Base-by-base conservation (phyloP, 2,888 invertebrate species). In the Caenorhabditis uteleia region DNA sequence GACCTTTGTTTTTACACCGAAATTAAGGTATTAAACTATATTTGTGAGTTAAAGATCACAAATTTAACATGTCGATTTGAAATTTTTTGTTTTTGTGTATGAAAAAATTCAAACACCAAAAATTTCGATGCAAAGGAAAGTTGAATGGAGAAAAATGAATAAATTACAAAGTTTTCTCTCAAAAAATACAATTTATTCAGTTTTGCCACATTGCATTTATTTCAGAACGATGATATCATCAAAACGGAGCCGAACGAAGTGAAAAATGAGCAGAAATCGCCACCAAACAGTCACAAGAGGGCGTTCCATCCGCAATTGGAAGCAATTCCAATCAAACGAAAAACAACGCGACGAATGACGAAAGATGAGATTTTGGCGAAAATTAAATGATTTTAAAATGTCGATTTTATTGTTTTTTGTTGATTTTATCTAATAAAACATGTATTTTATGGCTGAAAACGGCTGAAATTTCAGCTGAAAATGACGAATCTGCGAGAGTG, bases 281-380 rank as follows among this genome's bases (percentile, higher is more conserved):
- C 39, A 2, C 40, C 38, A 26, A 20, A 20, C 4, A 50, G 34
- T 25, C 12, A 18, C n/a, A n/a, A n/a, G n/a, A n/a, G n/a, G n/a
- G n/a, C n/a, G n/a, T 65, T 47, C 33, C 39, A 34, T 26, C 66
- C 59, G n/a, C 48, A 56, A 31, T 29, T 59, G 7, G 66, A 66
- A 43, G 66, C 66, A 7, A 33, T 60, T 29, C 43, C 55, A 3
- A 55, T 66, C 20, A 59, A 31, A 7, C 49, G 31, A n/a, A 55
- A 53, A 45, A 34, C 31, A 25, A 16, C 45, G 23, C 46, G 45
- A 21, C 46, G 48, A 34, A 21, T 66, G 29, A 51, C 51, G 10
- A 59, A 55, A 33, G 66, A 42, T 3, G 66, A 59, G 23, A 66
- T 66, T 34, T 21, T 66, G 4, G 66, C 66, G 0, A 59, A 60